Base-by-base conservation (phyloP, 2,888 invertebrate species). In the Cyclophora albipunctata region DNA sequence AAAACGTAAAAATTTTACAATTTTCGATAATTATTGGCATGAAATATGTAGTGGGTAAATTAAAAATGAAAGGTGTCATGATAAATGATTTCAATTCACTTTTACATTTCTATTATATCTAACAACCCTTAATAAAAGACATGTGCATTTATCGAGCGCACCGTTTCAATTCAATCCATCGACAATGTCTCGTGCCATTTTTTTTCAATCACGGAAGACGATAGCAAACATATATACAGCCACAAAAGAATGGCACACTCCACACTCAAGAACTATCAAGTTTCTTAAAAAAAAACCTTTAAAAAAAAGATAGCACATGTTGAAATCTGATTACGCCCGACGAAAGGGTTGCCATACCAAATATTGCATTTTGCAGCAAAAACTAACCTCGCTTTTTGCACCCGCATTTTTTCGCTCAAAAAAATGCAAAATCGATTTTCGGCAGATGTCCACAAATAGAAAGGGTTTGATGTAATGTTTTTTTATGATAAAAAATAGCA, bases 301-400 rank as follows among this genome's bases (percentile, higher is more conserved):
- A 73, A 76, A 43, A 58, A 85, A 82, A 79, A 71, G 75, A 81
- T 72, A 82, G 81, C 87, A 86, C 86, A 88, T 88, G 87, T 78
- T 84, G 86, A 88, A 87, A 87, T 87, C 85, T 84, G 86, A 88
- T 88, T 86, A 85, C 81, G 67, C 76, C 84, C 85, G 79, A 78
- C 74, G 86, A 88, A 87, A 85, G 88, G 88, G 86, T 88, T 81
- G 76, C 66, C 78, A 79, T 78, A 70, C 69, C 70, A 81, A 84
- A 81, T 77, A 78, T 74, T 73, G 76, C 63, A 60, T 67, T 67
- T 67, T 66, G 57, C 37, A 37, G 63, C 67, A 81, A 82, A 85
- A 82, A 83, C 78, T 73, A 72, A 69, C 59, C 73, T 73, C 74
- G 73, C 71, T 83, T 84, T 85, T 84, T 85, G 84, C 85, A 76